These are phyloP conservation scores for Dascyllus trimaculatus DNA, from an alignment of 2,113 vertebrate genomes.

Conservation along the genomic window DNA sequence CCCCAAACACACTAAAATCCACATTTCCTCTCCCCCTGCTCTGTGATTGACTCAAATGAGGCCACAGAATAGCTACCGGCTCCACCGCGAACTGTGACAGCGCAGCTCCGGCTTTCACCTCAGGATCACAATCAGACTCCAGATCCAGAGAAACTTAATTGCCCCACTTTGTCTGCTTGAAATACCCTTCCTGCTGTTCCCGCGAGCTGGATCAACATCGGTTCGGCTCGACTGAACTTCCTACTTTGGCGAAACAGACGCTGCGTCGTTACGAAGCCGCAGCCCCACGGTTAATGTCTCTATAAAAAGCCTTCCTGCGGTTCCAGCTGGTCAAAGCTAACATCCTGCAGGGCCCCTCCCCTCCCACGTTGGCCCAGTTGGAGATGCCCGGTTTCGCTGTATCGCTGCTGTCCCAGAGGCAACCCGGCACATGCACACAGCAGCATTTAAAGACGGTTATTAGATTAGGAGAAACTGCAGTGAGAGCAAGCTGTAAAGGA, in stretches of 20 bases:
- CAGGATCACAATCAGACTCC: constrained; percentile 4
- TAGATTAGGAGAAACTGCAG: constrained; percentile 20
- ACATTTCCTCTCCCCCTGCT: constrained; percentile 33
- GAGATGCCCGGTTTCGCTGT: constrained; percentile 31
- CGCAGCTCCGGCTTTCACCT: constrained; percentile 14
- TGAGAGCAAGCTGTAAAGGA: not conserved
- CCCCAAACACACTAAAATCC: constrained; percentile 28
- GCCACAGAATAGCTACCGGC: constrained; percentile 15
- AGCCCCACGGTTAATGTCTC: constrained; percentile 55
- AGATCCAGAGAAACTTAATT: constrained; percentile 19
- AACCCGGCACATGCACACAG: constrained; percentile 36
- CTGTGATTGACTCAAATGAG: constrained; percentile 46
- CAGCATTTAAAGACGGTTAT: constrained; percentile 39
- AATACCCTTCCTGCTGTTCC: not conserved
- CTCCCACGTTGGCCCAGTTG: constrained; percentile 36
- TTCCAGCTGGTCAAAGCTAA: constrained; percentile 61
- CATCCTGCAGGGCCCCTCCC: constrained; percentile 54
- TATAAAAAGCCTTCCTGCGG: constrained; percentile 66
- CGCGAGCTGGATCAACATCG: not conserved
- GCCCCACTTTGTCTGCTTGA: constrained; percentile 30
- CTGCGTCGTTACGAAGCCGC: constrained; percentile 17
- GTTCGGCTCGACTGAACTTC: constrained; percentile 42
- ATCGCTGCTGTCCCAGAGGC: constrained; percentile 25
- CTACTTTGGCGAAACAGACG: constrained; percentile 24
- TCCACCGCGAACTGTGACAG: constrained; percentile 18